phyloP scores from a whole-genome alignment of 2,888 invertebrate species.

The Lypha dubia region DNA sequence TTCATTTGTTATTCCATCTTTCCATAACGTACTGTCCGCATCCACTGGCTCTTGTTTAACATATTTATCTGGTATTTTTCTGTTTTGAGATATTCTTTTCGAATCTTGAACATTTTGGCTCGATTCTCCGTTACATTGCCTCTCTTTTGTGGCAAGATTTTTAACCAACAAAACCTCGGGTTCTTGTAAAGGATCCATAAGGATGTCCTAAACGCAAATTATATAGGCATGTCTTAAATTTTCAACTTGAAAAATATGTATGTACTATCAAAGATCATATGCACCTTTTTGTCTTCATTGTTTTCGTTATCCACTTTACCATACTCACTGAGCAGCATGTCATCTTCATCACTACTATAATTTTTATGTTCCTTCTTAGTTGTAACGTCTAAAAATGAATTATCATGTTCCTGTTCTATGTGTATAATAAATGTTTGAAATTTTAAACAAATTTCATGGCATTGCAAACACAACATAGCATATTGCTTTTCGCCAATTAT shows the following conservation, averaged over 20 bases:
- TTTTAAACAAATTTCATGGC: constrained; percentile 69
- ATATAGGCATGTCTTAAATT: not conserved
- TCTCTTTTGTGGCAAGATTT: constrained; percentile 20
- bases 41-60: constrained; percentile 64
- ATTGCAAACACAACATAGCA: constrained; percentile 64
- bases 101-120: constrained; percentile 30
- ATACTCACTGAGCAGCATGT: constrained; percentile 54
- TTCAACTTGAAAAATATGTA: too few relatives aligned
- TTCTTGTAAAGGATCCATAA: constrained; percentile 67
- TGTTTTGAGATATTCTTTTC: constrained; percentile 48
- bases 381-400: constrained; percentile 41
- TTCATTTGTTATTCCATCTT: constrained; percentile 11
- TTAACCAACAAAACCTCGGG: constrained; percentile 58
- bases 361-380: constrained; percentile 51
- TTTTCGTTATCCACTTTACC: constrained; percentile 47
- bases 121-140: constrained; percentile 32
- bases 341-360: constrained; percentile 32
- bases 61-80: constrained; percentile 47
- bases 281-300: constrained; percentile 64
- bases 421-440: constrained; percentile 67
- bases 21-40: constrained; percentile 1
- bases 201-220: constrained; percentile 51
- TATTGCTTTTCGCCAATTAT: constrained; percentile 63
- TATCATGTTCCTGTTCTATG: constrained; percentile 66
- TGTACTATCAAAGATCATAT: not conserved